These are phyloP conservation scores for Papilio xuthus DNA, from an alignment of 1,140 invertebrate genomes.

Conservation along the genomic window DNA sequence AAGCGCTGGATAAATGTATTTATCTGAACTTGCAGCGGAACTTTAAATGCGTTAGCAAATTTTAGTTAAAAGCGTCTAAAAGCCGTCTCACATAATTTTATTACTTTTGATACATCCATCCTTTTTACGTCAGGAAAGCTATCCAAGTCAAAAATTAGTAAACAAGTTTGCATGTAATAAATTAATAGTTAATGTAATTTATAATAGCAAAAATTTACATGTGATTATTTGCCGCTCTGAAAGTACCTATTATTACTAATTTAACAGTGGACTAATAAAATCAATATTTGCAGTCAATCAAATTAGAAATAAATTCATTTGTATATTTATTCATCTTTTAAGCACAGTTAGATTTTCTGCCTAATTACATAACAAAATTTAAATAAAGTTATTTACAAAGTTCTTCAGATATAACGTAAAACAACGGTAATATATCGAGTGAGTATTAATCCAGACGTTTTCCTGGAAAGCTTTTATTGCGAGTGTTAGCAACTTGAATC, in stretches of 20 bases:
- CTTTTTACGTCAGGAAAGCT: background rate
- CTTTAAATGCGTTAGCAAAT: slow-evolving; percentile 24
- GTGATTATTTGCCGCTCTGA: background rate
- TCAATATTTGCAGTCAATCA: background rate
- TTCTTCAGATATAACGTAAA: background rate
- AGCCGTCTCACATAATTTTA: slow-evolving; percentile 30
- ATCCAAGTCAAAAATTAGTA: background rate
- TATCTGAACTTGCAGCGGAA: slow-evolving; percentile 31
- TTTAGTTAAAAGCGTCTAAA: slow-evolving; percentile 32
- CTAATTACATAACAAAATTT: background rate
- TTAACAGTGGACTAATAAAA: background rate
- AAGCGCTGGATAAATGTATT: slow-evolving; percentile 33
- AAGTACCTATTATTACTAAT: background rate
- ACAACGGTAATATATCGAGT: background rate
- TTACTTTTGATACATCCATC: slow-evolving; percentile 28
- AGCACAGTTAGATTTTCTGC: background rate
- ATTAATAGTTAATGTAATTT: background rate
- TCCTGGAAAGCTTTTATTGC: slow-evolving; percentile 48
- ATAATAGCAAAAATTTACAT: background rate
- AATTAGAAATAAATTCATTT: background rate
- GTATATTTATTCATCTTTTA: background rate
- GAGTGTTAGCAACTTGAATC: slow-evolving; percentile 50
- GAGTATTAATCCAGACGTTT: slow-evolving; percentile 29
- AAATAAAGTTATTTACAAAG: background rate
- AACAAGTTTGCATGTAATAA: background rate